Evolutionary conservation across 2,888 invertebrate species (phyloP).

Genomic region (Ichneumoninae sp.): DNA sequence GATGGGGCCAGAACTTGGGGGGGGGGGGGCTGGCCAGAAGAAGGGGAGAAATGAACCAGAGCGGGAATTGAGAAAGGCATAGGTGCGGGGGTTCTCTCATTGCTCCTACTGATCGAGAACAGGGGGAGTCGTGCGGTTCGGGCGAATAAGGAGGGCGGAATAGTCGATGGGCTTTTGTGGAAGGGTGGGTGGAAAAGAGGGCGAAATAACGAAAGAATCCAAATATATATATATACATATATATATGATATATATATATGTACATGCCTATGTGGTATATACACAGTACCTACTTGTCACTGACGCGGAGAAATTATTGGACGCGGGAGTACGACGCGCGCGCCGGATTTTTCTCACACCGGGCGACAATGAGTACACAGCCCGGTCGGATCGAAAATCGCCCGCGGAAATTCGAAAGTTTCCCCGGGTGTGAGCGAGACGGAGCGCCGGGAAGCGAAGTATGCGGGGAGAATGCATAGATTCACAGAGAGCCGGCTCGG

Average conservation of each 20-base stretch:
- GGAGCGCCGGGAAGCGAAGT: neutral
- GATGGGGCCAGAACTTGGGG: neutral
- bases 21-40: neutral
- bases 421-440: conserved; percentile 13
- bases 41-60: conserved; percentile 41
- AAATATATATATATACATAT: neutral
- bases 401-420: conserved; percentile 71
- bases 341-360: conserved; percentile 48
- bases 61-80: conserved; percentile 34
- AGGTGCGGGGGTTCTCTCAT: conserved; percentile 25
- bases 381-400: conserved; percentile 65
- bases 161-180: conserved; percentile 23
- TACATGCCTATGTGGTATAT: neutral
- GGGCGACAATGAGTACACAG: neutral
- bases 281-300: conserved; percentile 24
- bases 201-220: conserved; percentile 27
- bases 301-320: conserved; percentile 47
- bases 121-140: neutral
- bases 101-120: conserved; percentile 30
- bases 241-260: neutral
- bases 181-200: conserved; percentile 23
- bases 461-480: neutral
- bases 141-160: conserved; percentile 20
- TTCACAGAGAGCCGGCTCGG: neutral
- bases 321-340: conserved; percentile 5